Evolutionary conservation across 1,140 invertebrate species (phyloP).

Genomic region (Calliopsis andreniformis): DNA sequence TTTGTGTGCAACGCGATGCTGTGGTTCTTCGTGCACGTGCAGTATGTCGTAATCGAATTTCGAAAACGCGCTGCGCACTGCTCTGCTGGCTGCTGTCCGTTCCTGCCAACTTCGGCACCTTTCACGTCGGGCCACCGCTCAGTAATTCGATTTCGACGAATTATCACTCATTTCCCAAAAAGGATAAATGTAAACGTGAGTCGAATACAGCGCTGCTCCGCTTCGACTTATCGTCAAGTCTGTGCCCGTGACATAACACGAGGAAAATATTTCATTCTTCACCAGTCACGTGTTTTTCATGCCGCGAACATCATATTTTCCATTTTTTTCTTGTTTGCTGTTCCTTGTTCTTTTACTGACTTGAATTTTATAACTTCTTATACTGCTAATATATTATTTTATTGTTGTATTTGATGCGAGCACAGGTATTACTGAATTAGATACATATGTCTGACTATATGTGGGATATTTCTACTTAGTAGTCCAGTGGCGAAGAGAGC

Average conservation of each 20-base stretch:
- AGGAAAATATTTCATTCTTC: conserved; percentile 48
- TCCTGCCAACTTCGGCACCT: conserved; percentile 74
- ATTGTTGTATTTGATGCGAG: no score
- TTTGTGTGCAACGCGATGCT: conserved; percentile 68
- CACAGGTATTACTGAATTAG: no score
- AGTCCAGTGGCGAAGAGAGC: no score
- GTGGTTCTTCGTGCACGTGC: conserved; percentile 66
- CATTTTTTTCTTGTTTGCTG: neutral
- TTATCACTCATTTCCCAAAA: conserved; percentile 78
- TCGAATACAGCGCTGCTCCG: conserved; percentile 56
- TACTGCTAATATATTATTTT: no score
- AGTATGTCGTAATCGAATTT: conserved; percentile 74
- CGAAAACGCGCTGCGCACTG: conserved; percentile 65
- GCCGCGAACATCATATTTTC: neutral
- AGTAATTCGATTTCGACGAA: conserved; percentile 76
- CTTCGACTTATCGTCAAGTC: conserved; percentile 17
- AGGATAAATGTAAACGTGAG: conserved; percentile 76
- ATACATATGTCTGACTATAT: no score
- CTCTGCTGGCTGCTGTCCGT: conserved; percentile 62
- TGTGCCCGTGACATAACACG: neutral
- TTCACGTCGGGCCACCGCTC: conserved; percentile 70
- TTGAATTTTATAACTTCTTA: neutral
- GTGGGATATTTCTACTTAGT: no score
- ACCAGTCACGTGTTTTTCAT: conserved; percentile 22
- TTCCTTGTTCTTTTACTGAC: neutral